Conservation (phyloP, 2,113 vertebrate species). For the Silurus asotus region DNA sequence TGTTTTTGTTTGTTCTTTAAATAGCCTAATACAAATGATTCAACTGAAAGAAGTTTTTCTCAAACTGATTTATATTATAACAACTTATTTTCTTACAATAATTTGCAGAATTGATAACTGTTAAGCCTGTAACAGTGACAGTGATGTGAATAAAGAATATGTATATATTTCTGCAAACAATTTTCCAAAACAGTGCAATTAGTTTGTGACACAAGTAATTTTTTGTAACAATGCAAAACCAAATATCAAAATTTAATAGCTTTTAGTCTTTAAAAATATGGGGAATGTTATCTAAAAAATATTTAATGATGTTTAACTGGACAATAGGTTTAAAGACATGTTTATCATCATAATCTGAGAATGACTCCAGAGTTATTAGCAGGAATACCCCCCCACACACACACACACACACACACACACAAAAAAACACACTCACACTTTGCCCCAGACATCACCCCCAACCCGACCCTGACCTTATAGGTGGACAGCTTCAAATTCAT, state of each 20-base stretch:
- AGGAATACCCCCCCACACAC: conserved; percentile 62
- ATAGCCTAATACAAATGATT: not conserved
- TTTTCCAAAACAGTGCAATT: not conserved
- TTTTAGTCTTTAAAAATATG: too few relatives aligned
- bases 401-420: not conserved
- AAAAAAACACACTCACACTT: not conserved
- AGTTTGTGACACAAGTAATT: not conserved
- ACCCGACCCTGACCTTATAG: conserved; percentile 50
- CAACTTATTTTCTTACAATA: not conserved
- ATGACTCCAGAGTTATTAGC: conserved; percentile 17
- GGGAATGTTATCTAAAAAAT: not conserved
- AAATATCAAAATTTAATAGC: too few relatives aligned
- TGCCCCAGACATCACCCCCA: conserved; percentile 78
- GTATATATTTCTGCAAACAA: not conserved
- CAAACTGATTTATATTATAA: not conserved
- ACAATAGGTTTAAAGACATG: not conserved
- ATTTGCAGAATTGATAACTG: not conserved
- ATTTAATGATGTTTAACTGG: not conserved
- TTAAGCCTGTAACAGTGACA: not conserved
- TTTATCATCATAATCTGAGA: not conserved
- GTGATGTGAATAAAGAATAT: not conserved
- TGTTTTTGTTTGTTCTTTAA: not conserved
- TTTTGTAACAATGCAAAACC: too few relatives aligned
- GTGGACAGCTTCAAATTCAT: conserved; percentile 98
- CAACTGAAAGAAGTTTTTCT: not conserved